A percentile compares a stretch with the other conserved stretches of the same genome.
phyloP scores from a whole-genome alignment of 2,797 vertebrate species.

The Pelobates cultripes region DNA sequence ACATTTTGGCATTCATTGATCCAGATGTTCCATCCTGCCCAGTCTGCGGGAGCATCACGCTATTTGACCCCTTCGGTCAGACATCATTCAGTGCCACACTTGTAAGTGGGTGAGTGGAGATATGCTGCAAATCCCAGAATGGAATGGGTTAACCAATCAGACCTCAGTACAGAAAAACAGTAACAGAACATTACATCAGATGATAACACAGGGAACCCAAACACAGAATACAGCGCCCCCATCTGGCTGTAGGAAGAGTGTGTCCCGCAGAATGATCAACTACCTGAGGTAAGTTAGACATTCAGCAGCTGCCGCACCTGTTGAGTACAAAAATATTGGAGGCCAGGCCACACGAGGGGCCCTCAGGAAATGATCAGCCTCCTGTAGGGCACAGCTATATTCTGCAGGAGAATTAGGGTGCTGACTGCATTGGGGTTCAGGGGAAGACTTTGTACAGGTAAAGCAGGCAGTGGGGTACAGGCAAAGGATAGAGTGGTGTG shows the following conservation, averaged over 20 bases:
- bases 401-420: too few species aligned
- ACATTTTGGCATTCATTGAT: background rate
- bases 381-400: too few species aligned
- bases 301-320: too few species aligned
- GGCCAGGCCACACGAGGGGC: too few species aligned
- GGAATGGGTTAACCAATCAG: too few species aligned
- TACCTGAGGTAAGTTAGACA: conserved; percentile 36
- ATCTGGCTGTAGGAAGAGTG: conserved; percentile 3
- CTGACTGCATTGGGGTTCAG: too few species aligned
- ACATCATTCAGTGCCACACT: conserved; percentile 48
- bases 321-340: too few species aligned
- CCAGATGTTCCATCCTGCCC: conserved; percentile 29
- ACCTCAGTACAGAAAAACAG: background rate
- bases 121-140: background rate
- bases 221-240: background rate
- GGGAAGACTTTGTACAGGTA: too few species aligned
- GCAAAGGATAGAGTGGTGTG: too few species aligned
- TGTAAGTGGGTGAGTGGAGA: conserved; percentile 48
- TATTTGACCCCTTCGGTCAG: conserved; percentile 33
- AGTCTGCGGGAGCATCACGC: conserved; percentile 40
- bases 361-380: too few species aligned
- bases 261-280: conserved; percentile 12
- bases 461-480: too few species aligned
- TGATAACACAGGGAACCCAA: background rate
- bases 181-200: background rate